Conservation (phyloP, 2,888 invertebrate genomes). For the Agrochola lychnidis region DNA sequence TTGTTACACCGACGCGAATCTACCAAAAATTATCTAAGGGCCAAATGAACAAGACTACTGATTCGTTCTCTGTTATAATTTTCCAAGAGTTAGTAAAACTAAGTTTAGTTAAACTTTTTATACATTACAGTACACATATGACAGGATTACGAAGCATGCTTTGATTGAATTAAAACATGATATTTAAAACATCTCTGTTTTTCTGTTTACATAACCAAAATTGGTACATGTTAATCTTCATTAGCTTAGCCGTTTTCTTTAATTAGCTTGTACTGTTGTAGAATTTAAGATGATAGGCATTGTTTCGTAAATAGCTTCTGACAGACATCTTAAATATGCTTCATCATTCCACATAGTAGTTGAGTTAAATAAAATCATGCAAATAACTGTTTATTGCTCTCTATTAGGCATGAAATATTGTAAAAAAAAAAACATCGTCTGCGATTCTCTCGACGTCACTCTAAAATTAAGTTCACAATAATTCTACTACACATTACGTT, state of each 20-base stretch:
- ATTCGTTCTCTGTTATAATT: not conserved
- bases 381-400: too few species aligned
- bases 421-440: too few species aligned
- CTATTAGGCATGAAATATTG: too few species aligned
- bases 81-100: not conserved
- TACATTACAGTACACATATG: not conserved
- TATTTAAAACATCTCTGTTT: not conserved
- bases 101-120: not conserved
- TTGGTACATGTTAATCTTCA: not conserved
- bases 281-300: too few species aligned
- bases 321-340: not conserved
- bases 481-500: too few species aligned
- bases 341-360: not conserved
- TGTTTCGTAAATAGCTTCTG: not conserved
- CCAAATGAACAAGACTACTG: not conserved
- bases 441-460: too few species aligned
- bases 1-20: conserved; percentile 68
- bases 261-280: not conserved
- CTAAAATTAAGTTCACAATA: not conserved
- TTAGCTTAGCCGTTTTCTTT: not conserved
- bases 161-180: not conserved
- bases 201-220: not conserved
- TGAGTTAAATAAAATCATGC: too few species aligned
- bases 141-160: not conserved
- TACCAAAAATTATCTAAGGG: not conserved